Percentiles rank a stretch among this genome's conserved stretches.
Conservation (phyloP, 2,888 invertebrate species). For the Amiota mariae region DNA sequence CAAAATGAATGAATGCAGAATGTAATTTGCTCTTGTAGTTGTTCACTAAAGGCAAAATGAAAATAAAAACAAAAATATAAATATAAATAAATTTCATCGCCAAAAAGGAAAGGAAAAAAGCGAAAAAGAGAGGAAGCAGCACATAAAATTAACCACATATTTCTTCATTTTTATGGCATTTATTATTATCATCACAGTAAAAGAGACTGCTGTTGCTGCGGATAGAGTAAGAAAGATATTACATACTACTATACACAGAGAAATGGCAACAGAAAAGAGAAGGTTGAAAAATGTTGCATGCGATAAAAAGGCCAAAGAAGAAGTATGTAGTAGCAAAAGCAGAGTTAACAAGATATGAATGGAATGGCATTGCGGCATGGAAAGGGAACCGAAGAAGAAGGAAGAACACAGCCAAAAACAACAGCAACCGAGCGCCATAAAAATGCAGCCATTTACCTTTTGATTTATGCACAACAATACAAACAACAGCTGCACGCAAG, state of each 20-base stretch:
- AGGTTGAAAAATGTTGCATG: constrained; percentile 58
- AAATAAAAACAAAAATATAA: background rate
- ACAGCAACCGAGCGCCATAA: constrained; percentile 53
- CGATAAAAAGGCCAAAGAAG: constrained; percentile 58
- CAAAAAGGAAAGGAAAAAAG: too few species aligned
- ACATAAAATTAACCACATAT: constrained; percentile 71
- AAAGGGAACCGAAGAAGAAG: constrained; percentile 33
- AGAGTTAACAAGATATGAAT: constrained; percentile 3
- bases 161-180: constrained; percentile 71
- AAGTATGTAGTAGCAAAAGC: background rate
- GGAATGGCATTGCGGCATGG: background rate
- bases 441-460: constrained; percentile 69
- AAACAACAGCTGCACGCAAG: constrained; percentile 27
- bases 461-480: constrained; percentile 65
- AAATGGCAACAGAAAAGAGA: constrained; percentile 31
- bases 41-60: background rate
- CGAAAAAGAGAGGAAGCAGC: constrained; percentile 61
- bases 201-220: too few species aligned
- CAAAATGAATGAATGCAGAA: too few species aligned
- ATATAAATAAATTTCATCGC: constrained; percentile 11
- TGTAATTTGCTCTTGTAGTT: too few species aligned
- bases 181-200: constrained; percentile 57
- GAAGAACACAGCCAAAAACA: constrained; percentile 29
- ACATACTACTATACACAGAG: too few species aligned
- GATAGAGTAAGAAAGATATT: too few species aligned